phyloP scores from a whole-genome alignment of 2,888 invertebrate species.

The Drosophila recens region DNA sequence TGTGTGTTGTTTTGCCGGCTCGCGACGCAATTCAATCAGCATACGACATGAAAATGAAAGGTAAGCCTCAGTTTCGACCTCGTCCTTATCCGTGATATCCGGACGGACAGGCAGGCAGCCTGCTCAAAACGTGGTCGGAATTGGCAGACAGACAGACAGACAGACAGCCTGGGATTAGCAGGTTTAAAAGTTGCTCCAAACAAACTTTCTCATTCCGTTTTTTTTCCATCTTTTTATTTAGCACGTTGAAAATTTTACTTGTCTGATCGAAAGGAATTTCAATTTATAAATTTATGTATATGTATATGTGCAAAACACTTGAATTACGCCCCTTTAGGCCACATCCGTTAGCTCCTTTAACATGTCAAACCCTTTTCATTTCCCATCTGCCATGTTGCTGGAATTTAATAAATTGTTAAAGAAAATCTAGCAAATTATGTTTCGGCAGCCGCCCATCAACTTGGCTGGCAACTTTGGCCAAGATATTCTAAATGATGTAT shows the following conservation, averaged over 20 bases:
- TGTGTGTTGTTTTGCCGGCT: constrained; percentile 26
- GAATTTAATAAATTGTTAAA: constrained; percentile 59
- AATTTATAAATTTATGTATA: constrained; percentile 23
- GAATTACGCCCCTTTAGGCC: constrained; percentile 8
- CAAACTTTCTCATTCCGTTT: neutral
- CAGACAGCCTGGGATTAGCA: constrained; percentile 42
- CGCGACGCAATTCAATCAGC: constrained; percentile 57
- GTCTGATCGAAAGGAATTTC: constrained; percentile 54
- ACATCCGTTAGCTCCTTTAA: neutral
- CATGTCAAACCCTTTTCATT: constrained; percentile 76
- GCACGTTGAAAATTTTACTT: constrained; percentile 23
- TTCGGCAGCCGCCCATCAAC: neutral
- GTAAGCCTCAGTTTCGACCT: constrained; percentile 35
- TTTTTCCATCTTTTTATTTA: neutral
- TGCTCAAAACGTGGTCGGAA: constrained; percentile 12
- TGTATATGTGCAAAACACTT: constrained; percentile 38
- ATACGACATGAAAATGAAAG: constrained; percentile 47
- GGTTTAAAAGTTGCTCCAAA: constrained; percentile 19
- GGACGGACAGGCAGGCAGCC: constrained; percentile 33
- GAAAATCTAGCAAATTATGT: constrained; percentile 38
- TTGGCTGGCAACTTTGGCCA: constrained; percentile 11
- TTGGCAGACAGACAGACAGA: constrained; percentile 16
- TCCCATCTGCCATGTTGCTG: constrained; percentile 28
- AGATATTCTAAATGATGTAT: constrained; percentile 16
- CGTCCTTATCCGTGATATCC: constrained; percentile 10